phyloP scores from a whole-genome alignment of 2,888 invertebrate species.

The Diaphora mendica region DNA sequence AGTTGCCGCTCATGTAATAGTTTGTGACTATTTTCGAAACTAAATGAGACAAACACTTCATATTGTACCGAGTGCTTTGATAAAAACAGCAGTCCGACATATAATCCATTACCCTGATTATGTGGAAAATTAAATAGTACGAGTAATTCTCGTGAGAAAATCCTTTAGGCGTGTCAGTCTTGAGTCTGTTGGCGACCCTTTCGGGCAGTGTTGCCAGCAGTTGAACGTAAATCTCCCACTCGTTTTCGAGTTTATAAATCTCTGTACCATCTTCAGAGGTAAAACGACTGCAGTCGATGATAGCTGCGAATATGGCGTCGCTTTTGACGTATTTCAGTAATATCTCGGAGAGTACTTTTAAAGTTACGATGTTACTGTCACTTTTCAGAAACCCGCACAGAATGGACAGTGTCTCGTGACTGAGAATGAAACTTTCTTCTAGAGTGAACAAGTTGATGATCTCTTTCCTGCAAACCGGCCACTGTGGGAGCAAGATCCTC shows the following conservation, averaged over 20 bases:
- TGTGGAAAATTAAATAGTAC: slow-evolving; percentile 86
- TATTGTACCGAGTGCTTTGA: slow-evolving; percentile 65
- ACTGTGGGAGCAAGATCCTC: slow-evolving; percentile 83
- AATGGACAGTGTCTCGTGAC: slow-evolving; percentile 78
- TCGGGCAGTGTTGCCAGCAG: slow-evolving; percentile 89
- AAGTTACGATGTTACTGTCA: slow-evolving; percentile 61
- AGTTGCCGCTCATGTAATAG: slow-evolving; percentile 80
- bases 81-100: slow-evolving; percentile 76
- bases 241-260: slow-evolving; percentile 49
- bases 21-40: slow-evolving; percentile 88
- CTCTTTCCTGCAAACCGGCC: slow-evolving; percentile 84
- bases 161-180: slow-evolving; percentile 83
- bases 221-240: slow-evolving; percentile 87
- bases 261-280: slow-evolving; percentile 42
- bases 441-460: slow-evolving; percentile 81
- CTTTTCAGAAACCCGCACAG: slow-evolving; percentile 81
- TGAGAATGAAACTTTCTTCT: slow-evolving; percentile 82
- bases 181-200: slow-evolving; percentile 89
- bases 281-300: slow-evolving; percentile 70
- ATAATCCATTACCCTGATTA: slow-evolving; percentile 88
- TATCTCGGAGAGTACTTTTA: slow-evolving; percentile 73
- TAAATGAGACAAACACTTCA: slow-evolving; percentile 83
- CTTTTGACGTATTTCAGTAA: slow-evolving; percentile 83
- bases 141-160: slow-evolving; percentile 87
- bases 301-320: slow-evolving; percentile 85